phyloP scores from a whole-genome alignment of 64 coral and sea anemone species.

The Trachythela sp. region DNA sequence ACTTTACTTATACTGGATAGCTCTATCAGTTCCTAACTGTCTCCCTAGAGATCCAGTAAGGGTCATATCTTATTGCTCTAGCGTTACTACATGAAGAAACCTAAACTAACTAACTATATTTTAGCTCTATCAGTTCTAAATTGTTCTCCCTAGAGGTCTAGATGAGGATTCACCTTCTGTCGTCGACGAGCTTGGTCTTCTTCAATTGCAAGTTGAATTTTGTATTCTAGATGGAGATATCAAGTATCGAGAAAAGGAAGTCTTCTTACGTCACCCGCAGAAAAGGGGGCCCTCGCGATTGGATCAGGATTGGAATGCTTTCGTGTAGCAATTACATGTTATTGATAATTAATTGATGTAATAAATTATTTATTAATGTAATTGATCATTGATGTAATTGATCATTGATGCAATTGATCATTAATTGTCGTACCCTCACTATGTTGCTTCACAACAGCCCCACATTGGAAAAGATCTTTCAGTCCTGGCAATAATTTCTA shows the following conservation, averaged over 20 bases:
- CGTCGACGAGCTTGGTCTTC: neutral
- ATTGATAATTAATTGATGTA: too few species aligned
- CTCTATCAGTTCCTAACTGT: too few species aligned
- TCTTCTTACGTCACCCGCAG: neutral
- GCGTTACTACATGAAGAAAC: too few species aligned
- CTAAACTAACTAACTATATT: too few species aligned
- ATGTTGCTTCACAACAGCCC: constrained; percentile 63
- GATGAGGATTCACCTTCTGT: neutral
- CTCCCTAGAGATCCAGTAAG: too few species aligned
- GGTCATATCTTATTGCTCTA: too few species aligned
- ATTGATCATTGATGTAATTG: neutral
- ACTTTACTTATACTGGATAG: too few species aligned
- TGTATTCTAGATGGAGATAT: neutral
- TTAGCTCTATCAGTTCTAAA: too few species aligned
- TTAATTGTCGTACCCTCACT: neutral
- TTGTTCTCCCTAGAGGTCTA: too few species aligned
- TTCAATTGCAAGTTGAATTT: neutral
- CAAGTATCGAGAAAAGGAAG: neutral
- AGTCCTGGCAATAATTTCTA: constrained; percentile 70
- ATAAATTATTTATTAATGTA: neutral
- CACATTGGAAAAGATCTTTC: constrained; percentile 66
- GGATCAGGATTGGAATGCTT: too few species aligned
- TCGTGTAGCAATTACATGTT: neutral
- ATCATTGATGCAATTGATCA: neutral
- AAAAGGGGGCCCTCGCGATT: too few species aligned